These are phyloP conservation scores for Poeciliopsis presidionis DNA, from an alignment of 2,797 vertebrate species.

Conservation along the genomic window DNA sequence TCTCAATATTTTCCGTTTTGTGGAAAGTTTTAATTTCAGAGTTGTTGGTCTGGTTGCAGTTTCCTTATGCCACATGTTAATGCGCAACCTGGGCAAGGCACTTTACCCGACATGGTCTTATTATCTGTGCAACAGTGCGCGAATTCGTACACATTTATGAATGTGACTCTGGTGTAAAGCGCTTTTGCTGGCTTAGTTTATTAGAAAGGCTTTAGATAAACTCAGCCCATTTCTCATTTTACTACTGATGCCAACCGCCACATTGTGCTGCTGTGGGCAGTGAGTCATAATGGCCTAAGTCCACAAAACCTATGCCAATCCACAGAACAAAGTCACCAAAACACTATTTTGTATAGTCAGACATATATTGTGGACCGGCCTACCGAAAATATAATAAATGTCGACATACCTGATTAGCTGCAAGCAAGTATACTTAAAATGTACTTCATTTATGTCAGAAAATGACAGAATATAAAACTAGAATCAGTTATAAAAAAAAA, in stretches of 20 bases:
- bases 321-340: not conserved
- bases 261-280: not conserved
- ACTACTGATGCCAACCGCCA: not conserved
- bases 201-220: not conserved
- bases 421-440: not conserved
- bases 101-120: not conserved
- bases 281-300: not conserved
- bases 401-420: not conserved
- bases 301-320: not conserved
- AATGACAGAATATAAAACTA: not conserved
- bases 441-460: not conserved
- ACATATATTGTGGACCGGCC: not conserved
- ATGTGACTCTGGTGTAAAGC: not conserved
- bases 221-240: not conserved
- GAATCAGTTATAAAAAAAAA: not conserved
- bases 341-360: not conserved
- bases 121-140: not conserved
- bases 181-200: not conserved
- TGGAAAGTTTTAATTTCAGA: not conserved
- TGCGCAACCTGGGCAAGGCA: not conserved
- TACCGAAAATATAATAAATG: not conserved
- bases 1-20: not conserved
- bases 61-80: not conserved
- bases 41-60: not conserved
- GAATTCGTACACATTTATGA: not conserved